Conservation (phyloP, 2,888 invertebrate species). For the Ennomos fuscantarius region DNA sequence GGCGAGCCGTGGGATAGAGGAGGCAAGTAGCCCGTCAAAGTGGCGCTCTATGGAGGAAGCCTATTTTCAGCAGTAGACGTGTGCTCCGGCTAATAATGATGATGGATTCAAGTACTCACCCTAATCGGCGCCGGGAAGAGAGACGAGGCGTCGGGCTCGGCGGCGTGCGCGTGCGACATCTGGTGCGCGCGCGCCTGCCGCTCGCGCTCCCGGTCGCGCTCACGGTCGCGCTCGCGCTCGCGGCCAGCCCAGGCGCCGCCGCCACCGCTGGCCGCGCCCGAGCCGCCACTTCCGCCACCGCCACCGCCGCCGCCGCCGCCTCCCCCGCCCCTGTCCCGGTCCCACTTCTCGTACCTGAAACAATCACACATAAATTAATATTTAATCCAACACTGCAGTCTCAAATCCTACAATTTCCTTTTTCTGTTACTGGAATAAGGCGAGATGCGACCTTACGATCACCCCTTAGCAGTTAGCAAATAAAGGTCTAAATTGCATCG, state of each 20-base stretch:
- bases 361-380: conserved; percentile 32
- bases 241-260: conserved; percentile 65
- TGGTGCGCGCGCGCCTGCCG: conserved; percentile 91
- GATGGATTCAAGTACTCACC: conserved; percentile 58
- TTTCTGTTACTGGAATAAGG: no score
- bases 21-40: no score
- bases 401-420: no score
- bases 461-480: no score
- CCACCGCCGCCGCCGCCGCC: conserved; percentile 60
- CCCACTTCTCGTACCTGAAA: conserved; percentile 83
- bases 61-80: no score
- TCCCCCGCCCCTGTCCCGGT: conserved; percentile 74
- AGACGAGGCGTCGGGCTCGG: conserved; percentile 84
- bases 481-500: no score
- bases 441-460: no score
- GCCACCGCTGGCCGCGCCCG: conserved; percentile 51
- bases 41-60: background rate
- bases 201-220: conserved; percentile 90
- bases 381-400: no score
- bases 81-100: background rate
- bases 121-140: conserved; percentile 88
- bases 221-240: conserved; percentile 84
- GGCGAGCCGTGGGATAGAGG: no score
- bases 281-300: conserved; percentile 54
- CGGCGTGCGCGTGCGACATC: conserved; percentile 87